Base-by-base conservation (phyloP, 2,888 invertebrate species). In the Idaea biselata region DNA sequence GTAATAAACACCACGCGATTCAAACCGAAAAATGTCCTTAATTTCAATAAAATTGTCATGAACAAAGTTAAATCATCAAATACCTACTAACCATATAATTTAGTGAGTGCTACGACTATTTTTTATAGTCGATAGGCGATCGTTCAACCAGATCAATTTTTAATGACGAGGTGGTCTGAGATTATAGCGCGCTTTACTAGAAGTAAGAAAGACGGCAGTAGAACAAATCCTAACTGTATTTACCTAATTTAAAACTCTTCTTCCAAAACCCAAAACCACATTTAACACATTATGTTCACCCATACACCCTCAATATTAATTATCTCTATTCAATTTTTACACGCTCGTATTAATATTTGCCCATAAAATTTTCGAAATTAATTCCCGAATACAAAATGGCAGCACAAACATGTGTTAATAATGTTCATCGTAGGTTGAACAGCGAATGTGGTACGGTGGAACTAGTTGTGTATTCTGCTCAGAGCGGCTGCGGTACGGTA, bases 401-500 rank as follows among this genome's bases (percentile, higher is more conserved):
- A 11, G 11, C 6, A 44, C 44, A 44, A 44, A 44, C 44, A 8
- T 0, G 44, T 44, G 44, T 44, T 44, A 44, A 44, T 44, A 44
- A 44, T 44, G 44, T 44, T 44, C 14, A 44, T 4, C 44, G 44
- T 44, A 44, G 44, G 44, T 44, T 44, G 8, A 44, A 44, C 33
- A 33, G 66, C 62, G 64, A 61, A 60, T 68, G 73, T 68, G 73
- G 71, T 72, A 70, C 71, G 70, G 66, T 74, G 76, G 72, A 76
- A 73, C 81, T 87, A 81, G 81, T 90, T 91, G 83, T 82, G 86
- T 90, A 91, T 90, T 90, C 88, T 72, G 72, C 72, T 78, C 79
- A 73, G 82, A 78, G 75, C 44, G 44, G 14, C 44, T 44, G 44
- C 74, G 76, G 79, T 79, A 80, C 76, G 77, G 78, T 80, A 80